Percentiles rank a stretch among this genome's conserved stretches.
Evolutionary conservation across 2,113 vertebrate species (phyloP).

Genomic region (Sapajus apella): DNA sequence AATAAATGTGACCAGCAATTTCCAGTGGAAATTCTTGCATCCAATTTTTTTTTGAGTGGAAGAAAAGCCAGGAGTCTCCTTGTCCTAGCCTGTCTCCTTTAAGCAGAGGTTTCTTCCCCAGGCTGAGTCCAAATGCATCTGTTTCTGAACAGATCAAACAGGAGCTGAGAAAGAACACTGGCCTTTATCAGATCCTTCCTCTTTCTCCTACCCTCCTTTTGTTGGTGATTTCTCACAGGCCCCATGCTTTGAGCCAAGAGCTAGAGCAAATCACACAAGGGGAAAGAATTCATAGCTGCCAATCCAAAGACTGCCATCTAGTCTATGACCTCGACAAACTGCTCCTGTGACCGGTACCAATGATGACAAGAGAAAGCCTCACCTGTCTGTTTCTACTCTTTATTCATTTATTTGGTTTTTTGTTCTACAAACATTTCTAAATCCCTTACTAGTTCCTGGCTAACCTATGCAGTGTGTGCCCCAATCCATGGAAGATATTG

Average conservation of each 20-base stretch:
- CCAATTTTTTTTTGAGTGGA: neutral
- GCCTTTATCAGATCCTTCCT: neutral
- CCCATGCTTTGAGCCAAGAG: neutral
- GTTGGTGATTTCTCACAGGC: neutral
- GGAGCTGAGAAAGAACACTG: neutral
- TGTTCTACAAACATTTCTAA: neutral
- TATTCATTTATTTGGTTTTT: neutral
- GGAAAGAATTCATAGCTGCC: neutral
- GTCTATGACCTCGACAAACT: neutral
- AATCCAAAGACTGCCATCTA: neutral
- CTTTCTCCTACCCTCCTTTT: neutral
- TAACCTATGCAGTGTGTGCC: neutral
- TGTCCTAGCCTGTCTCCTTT: neutral
- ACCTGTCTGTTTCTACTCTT: neutral
- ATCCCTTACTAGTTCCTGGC: neutral
- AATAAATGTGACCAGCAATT: neutral
- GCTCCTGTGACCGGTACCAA: neutral
- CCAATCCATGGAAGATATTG: neutral
- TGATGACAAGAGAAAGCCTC: neutral
- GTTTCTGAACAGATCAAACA: constrained; percentile 12
- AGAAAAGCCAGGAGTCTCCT: neutral
- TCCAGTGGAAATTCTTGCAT: neutral
- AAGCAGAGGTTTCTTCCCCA: neutral
- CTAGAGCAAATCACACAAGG: neutral
- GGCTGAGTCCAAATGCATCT: neutral